A percentile compares a stretch with the other conserved stretches of the same genome.
Conservation (phyloP, 2,888 invertebrate genomes). For the Dione vanillae region DNA sequence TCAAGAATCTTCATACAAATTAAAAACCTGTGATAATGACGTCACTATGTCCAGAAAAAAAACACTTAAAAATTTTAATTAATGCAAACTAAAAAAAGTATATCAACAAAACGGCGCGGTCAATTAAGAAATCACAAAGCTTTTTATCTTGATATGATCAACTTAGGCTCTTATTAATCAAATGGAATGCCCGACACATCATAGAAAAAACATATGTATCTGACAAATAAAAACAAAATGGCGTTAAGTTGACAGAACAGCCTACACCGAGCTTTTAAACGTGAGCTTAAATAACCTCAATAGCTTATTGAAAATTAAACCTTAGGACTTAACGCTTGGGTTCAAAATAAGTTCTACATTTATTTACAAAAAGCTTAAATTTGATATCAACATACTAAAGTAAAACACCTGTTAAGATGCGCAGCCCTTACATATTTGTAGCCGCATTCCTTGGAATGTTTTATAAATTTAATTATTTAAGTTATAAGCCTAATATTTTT, state of each 20-base stretch:
- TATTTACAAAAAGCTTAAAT: background rate
- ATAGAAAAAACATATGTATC: conserved; percentile 72
- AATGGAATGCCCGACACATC: conserved; percentile 72
- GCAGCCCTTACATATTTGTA: conserved; percentile 77
- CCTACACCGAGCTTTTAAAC: conserved; percentile 47
- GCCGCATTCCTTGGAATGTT: conserved; percentile 65
- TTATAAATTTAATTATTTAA: conserved; percentile 1
- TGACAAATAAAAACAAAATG: conserved; percentile 79
- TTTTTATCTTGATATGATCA: conserved; percentile 75
- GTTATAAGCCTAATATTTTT: background rate
- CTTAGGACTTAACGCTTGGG: background rate
- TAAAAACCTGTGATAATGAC: background rate
- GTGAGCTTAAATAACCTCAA: background rate
- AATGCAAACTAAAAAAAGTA: conserved; percentile 53
- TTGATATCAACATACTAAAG: conserved; percentile 33
- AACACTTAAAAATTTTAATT: conserved; percentile 36
- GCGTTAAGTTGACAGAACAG: conserved; percentile 73
- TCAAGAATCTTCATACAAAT: background rate
- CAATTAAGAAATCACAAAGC: conserved; percentile 75
- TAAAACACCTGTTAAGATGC: conserved; percentile 74
- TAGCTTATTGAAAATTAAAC: conserved; percentile 2
- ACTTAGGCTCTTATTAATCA: conserved; percentile 67
- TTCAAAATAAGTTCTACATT: background rate
- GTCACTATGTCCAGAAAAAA: conserved; percentile 16
- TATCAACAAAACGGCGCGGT: conserved; percentile 62